Conservation (phyloP, 2,888 invertebrate species). For the Blastobasis adustella region DNA sequence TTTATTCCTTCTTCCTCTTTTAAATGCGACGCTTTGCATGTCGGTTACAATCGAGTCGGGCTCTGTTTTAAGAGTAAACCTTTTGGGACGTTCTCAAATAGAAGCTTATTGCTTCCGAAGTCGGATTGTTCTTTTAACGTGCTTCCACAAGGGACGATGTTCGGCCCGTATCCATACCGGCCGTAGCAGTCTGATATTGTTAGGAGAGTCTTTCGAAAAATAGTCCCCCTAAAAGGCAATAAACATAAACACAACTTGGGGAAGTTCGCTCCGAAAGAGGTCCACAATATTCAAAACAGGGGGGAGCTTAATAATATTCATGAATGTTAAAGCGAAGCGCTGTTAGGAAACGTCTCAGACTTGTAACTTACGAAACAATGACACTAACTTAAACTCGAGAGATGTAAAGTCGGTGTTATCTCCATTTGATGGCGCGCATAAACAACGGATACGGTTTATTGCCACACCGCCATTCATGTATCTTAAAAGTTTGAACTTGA, state of each 20-base stretch:
- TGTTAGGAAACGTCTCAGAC: conserved; percentile 64
- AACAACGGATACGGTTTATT: conserved; percentile 60
- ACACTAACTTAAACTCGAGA: conserved; percentile 64
- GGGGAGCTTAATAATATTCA: conserved; percentile 66
- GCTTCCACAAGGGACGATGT: conserved; percentile 18
- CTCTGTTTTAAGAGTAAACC: conserved; percentile 53
- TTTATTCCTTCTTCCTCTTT: conserved; percentile 52
- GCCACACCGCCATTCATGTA: conserved; percentile 42
- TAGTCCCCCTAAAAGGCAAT: conserved; percentile 47
- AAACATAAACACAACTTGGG: conserved; percentile 50
- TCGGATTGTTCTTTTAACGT: conserved; percentile 48
- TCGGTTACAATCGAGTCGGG: conserved; percentile 47
- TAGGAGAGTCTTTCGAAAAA: conserved; percentile 24
- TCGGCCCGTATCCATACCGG: no score
- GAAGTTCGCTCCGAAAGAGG: conserved; percentile 44
- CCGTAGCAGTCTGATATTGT: no score
- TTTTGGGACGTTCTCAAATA: conserved; percentile 52
- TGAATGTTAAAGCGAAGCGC: conserved; percentile 61
- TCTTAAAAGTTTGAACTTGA: conserved; percentile 45
- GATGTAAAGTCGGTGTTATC: conserved; percentile 62
- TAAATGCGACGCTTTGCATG: conserved; percentile 57
- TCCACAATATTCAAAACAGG: conserved; percentile 59
- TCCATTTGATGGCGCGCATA: conserved; percentile 58
- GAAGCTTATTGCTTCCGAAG: conserved; percentile 52
- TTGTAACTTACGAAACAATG: conserved; percentile 70